These are phyloP conservation scores for Pipistrellus pygmaeus DNA, from an alignment of 2,797 vertebrate species.

Conservation along the genomic window DNA sequence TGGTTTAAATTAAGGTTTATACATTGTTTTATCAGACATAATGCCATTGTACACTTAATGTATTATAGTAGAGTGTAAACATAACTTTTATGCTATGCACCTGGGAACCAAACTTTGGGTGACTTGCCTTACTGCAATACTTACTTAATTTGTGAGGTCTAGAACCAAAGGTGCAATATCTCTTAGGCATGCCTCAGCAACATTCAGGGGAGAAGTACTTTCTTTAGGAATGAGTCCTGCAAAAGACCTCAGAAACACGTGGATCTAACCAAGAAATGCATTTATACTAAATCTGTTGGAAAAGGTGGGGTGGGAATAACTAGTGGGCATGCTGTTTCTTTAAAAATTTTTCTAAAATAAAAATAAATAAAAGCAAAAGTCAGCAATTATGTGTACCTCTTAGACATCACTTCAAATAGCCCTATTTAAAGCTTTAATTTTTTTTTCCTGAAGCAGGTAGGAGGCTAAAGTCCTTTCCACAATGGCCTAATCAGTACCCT, in stretches of 20 bases:
- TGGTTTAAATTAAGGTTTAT: background rate
- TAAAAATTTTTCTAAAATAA: background rate
- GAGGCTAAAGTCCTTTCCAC: background rate
- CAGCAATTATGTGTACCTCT: background rate
- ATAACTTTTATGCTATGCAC: background rate
- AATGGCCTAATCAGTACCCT: constrained; percentile 1
- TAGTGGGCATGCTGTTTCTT: background rate
- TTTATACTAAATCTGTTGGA: background rate
- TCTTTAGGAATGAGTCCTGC: background rate
- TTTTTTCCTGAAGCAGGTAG: background rate
- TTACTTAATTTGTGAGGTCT: background rate
- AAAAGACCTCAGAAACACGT: background rate
- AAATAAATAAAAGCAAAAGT: background rate
- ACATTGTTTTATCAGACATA: background rate
- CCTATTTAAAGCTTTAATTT: background rate
- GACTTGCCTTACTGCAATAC: background rate
- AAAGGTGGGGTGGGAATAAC: background rate
- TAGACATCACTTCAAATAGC: background rate
- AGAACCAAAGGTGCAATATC: background rate
- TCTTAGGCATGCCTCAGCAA: background rate
- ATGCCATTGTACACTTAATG: background rate
- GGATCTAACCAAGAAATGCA: background rate
- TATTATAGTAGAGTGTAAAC: background rate
- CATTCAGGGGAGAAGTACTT: background rate
- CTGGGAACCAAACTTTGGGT: background rate